Conservation (phyloP, 2,113 vertebrate genomes). For the Macquaria australasica region DNA sequence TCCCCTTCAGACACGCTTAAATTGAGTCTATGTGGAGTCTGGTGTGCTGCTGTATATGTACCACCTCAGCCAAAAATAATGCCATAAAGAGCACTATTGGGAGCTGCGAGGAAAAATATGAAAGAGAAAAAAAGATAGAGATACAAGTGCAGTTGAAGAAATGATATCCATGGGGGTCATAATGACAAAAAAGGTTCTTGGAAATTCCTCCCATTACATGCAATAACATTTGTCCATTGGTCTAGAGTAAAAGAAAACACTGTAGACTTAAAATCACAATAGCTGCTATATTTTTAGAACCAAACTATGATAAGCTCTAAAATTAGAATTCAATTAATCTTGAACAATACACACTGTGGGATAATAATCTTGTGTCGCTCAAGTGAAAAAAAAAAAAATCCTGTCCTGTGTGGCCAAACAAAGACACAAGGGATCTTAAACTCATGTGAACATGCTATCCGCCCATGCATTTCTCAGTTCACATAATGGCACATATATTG, state of each 20-base stretch:
- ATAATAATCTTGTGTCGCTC: conserved; percentile 66
- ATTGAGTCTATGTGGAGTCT: conserved; percentile 60
- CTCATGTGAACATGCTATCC: conserved; percentile 68
- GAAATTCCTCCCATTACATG: conserved; percentile 68
- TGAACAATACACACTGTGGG: conserved; percentile 69
- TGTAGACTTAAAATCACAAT: conserved; percentile 68
- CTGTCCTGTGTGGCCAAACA: conserved; percentile 59
- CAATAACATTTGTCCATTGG: conserved; percentile 70
- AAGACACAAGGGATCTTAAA: conserved; percentile 71
- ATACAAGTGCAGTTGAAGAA: conserved; percentile 55
- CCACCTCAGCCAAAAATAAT: conserved; percentile 67
- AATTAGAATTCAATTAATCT: conserved; percentile 80
- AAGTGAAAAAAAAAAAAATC: conserved; percentile 55
- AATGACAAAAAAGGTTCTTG: conserved; percentile 68
- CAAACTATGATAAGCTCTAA: conserved; percentile 72
- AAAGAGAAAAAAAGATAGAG: conserved; percentile 36
- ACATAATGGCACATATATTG: conserved; percentile 74
- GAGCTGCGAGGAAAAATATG: conserved; percentile 54
- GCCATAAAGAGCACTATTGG: conserved; percentile 62
- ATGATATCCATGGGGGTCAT: conserved; percentile 56
- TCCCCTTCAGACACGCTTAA: conserved; percentile 60
- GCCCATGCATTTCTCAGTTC: conserved; percentile 77
- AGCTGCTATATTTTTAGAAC: conserved; percentile 64
- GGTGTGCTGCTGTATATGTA: conserved; percentile 60
- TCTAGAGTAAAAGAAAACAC: conserved; percentile 68